Conservation (phyloP, 2,888 invertebrate genomes). For the Troilus luridus region DNA sequence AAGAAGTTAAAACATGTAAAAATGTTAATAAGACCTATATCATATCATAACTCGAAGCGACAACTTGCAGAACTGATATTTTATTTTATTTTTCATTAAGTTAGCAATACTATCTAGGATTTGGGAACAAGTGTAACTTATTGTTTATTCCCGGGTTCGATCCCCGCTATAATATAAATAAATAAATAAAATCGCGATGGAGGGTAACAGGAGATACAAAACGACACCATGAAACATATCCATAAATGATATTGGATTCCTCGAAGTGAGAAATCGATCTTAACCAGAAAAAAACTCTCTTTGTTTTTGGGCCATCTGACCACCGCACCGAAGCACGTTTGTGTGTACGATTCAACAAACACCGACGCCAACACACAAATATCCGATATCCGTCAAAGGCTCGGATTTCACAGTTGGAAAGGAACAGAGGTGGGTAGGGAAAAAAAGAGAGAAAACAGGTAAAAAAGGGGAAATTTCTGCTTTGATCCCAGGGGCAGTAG, state of each 20-base stretch:
- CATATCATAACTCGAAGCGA: too few species aligned
- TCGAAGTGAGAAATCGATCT: neutral
- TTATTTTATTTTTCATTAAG: too few species aligned
- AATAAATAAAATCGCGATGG: too few species aligned
- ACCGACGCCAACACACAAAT: neutral
- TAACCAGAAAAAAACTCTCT: neutral
- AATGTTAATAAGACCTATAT: too few species aligned
- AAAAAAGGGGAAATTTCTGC: neutral
- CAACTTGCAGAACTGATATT: too few species aligned
- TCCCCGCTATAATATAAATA: too few species aligned
- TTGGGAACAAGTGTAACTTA: too few species aligned
- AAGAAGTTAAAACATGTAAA: too few species aligned
- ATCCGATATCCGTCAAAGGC: neutral
- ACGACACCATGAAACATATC: neutral
- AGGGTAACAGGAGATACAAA: neutral
- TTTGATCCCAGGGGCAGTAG: neutral
- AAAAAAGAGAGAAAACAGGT: neutral
- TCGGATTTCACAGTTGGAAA: conserved; percentile 23
- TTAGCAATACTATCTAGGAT: too few species aligned
- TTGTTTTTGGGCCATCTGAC: neutral
- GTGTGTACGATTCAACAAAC: neutral
- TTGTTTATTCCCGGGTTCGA: neutral
- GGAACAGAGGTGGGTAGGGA: neutral
- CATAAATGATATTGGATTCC: neutral
- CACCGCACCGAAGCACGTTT: neutral